Evolutionary conservation across 1,140 invertebrate species (phyloP).

Genomic region (Danaus plexippus): DNA sequence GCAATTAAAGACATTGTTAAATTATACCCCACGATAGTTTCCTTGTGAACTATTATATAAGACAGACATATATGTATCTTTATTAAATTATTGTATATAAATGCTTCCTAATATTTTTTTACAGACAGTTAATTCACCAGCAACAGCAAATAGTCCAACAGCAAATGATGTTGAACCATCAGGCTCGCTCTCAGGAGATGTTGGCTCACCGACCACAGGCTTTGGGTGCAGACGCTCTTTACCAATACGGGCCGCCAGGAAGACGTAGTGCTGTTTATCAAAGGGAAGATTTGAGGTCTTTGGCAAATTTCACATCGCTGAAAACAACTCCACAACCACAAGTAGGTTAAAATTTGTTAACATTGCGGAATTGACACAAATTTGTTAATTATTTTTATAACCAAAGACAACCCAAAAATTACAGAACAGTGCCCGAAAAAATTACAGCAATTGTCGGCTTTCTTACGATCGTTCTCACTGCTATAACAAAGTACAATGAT

Average conservation of each 20-base stretch:
- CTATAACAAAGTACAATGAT: slow-evolving; percentile 41
- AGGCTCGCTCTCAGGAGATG: slow-evolving; percentile 73
- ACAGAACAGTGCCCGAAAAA: slow-evolving; percentile 19
- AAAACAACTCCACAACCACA: slow-evolving; percentile 55
- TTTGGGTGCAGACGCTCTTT: slow-evolving; percentile 56
- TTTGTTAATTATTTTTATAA: slow-evolving; percentile 10
- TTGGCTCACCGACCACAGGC: slow-evolving; percentile 63
- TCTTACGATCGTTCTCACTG: slow-evolving; percentile 35
- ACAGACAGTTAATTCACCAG: slow-evolving; percentile 74
- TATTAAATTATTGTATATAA: too few species aligned
- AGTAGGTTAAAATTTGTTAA: slow-evolving; percentile 24
- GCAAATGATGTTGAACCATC: slow-evolving; percentile 64
- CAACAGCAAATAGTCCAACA: slow-evolving; percentile 73
- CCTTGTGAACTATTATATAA: too few species aligned
- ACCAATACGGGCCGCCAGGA: slow-evolving; percentile 60
- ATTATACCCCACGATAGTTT: too few species aligned
- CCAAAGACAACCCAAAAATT: slow-evolving; percentile 17
- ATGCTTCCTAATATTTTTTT: slow-evolving; percentile 7
- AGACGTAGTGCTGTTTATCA: slow-evolving; percentile 58
- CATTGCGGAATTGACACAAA: neutral
- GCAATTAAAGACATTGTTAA: too few species aligned
- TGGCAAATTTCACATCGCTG: slow-evolving; percentile 63
- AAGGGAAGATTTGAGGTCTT: slow-evolving; percentile 55
- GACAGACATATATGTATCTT: too few species aligned
- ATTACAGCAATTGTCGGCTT: slow-evolving; percentile 30